Conservation (phyloP, 2,113 vertebrate genomes). For the Mixornis gularis region DNA sequence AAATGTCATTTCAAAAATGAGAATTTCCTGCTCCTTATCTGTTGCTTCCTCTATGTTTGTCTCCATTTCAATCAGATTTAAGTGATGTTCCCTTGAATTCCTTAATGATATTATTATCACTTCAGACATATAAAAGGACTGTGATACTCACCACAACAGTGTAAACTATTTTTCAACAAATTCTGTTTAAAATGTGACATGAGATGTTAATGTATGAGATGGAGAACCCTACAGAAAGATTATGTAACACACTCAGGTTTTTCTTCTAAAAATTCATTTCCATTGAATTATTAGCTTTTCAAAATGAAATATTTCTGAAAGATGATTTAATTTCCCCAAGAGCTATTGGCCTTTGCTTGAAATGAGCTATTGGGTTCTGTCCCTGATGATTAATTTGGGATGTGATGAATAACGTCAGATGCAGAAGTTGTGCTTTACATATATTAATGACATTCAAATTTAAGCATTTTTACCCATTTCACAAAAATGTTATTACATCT, state of each 20-base stretch:
- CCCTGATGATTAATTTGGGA: constrained; percentile 65
- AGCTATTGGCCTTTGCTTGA: constrained; percentile 58
- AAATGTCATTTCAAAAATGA: background rate
- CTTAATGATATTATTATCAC: background rate
- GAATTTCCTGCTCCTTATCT: background rate
- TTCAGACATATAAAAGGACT: background rate
- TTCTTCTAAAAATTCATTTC: constrained; percentile 64
- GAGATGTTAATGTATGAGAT: constrained; percentile 28
- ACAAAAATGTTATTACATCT: background rate
- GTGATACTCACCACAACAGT: background rate
- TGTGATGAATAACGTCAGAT: constrained; percentile 61
- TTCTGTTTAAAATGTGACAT: constrained; percentile 28
- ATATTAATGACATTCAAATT: constrained; percentile 48
- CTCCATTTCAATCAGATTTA: background rate
- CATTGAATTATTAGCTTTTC: constrained; percentile 68
- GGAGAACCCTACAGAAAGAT: constrained; percentile 24
- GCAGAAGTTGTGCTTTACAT: constrained; percentile 40
- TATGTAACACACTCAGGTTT: constrained; percentile 47
- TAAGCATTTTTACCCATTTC: constrained; percentile 1
- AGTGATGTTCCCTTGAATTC: background rate
- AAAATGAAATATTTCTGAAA: constrained; percentile 69
- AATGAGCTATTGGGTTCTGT: constrained; percentile 59
- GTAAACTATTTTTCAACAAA: constrained; percentile 35
- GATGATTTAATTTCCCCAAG: constrained; percentile 68
- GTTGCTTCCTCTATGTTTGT: background rate